Base-by-base conservation (phyloP, 2,113 vertebrate genomes). In the Entomyzon cyanotis region DNA sequence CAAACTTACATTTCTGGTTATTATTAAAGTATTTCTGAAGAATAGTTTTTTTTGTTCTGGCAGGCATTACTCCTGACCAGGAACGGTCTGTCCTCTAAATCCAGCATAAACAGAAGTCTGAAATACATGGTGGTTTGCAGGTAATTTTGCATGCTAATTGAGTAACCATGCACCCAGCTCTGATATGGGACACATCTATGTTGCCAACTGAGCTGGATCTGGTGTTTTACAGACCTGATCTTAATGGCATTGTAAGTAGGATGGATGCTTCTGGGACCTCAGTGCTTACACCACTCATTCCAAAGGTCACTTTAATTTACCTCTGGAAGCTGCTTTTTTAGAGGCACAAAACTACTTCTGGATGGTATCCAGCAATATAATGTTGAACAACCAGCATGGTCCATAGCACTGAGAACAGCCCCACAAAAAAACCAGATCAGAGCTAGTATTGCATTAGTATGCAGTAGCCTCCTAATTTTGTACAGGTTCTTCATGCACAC, bases 1-100 rank as follows among this genome's bases (percentile, higher is more conserved):
- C 75, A 85, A 94, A 93, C 53, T 55, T 86, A 92, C 15, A 67
- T 62, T 95, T 92, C 59, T 86, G 37, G 46, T 76, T 85, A 65
- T 79, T 70, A 89, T 93, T 62, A 33, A 91, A 86, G 35, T 83
- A 70, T 88, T 83, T 94, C 59, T 70, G 67, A 88, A 90, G 64
- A 53, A 37, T 62, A 77, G 86, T 46, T 64, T 46, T 50, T 47
- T 73, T 58, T 69, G 16, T 81, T 63, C 63, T 94, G 88, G 55
- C 76, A 90, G 46, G n/a, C 7, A 0, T 88, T 73, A 58, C 53
- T 82, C 58, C 37, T 49, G 41, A 70, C 37, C 33, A 83, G 31
- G 70, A 87, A 90, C 15, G 2, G 39, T 52, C 76, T 90, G 60
- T 87, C 64, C 52, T 81, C 52, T 63, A 47, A 84, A 84, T 71